A percentile compares a stretch with the other conserved stretches of the same genome.
Evolutionary conservation across 2,113 vertebrate species (phyloP).

Genomic region (Amazona vittata): DNA sequence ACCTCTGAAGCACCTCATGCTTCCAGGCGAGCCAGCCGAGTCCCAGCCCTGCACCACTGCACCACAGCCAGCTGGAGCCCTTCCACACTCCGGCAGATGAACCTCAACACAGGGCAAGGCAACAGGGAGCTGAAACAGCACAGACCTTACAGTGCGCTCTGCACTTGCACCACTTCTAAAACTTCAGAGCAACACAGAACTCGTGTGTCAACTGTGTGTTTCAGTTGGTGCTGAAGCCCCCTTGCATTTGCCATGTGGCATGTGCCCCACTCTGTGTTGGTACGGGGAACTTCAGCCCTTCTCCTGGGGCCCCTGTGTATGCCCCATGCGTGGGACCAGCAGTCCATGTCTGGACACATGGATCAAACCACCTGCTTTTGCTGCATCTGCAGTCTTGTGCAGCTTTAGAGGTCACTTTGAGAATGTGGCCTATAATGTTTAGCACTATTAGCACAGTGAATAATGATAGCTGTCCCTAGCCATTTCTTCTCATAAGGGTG

Average conservation of each 20-base stretch:
- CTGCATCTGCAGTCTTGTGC: neutral
- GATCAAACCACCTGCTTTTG: neutral
- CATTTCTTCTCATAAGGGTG: neutral
- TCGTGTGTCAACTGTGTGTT: accelerated
- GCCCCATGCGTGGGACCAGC: neutral
- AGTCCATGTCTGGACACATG: accelerated
- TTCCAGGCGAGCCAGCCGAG: neutral
- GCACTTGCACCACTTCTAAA: neutral
- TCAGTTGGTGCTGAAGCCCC: neutral
- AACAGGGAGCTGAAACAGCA: neutral
- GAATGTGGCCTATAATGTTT: neutral
- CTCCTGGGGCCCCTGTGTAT: accelerated
- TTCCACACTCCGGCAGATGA: neutral
- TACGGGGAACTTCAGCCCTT: neutral
- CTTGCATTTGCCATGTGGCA: neutral
- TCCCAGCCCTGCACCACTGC: neutral
- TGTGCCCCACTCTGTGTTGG: neutral
- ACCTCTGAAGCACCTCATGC: neutral
- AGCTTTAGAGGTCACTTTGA: neutral
- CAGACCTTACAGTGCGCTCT: neutral
- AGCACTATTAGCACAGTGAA: neutral
- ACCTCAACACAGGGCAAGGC: neutral
- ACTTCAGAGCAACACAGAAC: neutral
- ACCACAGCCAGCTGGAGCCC: neutral
- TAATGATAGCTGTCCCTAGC: neutral